Evolutionary conservation across 2,113 vertebrate species (phyloP).

Genomic region (Puffinus mauretanicus): DNA sequence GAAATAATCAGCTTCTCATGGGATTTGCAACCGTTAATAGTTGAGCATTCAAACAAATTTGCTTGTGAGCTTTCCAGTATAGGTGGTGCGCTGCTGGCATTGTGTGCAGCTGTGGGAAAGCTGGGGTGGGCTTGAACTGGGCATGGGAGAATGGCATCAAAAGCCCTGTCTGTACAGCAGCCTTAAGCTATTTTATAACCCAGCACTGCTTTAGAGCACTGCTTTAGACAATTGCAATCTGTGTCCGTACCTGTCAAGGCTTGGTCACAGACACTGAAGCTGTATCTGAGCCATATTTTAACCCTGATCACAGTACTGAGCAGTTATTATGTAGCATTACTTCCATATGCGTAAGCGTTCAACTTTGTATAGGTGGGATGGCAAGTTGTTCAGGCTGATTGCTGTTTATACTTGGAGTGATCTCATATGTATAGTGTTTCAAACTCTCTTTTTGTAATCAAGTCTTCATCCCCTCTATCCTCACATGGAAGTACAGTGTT

Average conservation of each 20-base stretch:
- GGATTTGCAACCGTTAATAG: not conserved
- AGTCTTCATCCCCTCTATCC: not conserved
- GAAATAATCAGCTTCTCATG: not conserved
- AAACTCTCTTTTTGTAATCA: not conserved
- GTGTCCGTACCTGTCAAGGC: not conserved
- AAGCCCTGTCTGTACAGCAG: not conserved
- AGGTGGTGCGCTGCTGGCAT: not conserved
- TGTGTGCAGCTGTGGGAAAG: not conserved
- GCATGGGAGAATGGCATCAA: not conserved
- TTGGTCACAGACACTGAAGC: not conserved
- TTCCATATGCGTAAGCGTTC: not conserved
- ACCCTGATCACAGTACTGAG: not conserved
- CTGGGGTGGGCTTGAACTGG: not conserved
- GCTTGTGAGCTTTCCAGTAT: not conserved
- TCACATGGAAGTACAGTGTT: not conserved
- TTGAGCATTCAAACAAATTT: not conserved
- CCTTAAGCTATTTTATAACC: not conserved
- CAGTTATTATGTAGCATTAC: not conserved
- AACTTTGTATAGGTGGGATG: not conserved
- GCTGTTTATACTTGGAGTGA: not conserved
- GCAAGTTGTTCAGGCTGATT: not conserved
- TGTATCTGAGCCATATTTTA: not conserved
- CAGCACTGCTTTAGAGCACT: not conserved
- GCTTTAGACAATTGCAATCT: not conserved
- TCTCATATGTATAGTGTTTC: not conserved